Conservation (phyloP, 2,797 vertebrate species). For the Falco concolor region DNA sequence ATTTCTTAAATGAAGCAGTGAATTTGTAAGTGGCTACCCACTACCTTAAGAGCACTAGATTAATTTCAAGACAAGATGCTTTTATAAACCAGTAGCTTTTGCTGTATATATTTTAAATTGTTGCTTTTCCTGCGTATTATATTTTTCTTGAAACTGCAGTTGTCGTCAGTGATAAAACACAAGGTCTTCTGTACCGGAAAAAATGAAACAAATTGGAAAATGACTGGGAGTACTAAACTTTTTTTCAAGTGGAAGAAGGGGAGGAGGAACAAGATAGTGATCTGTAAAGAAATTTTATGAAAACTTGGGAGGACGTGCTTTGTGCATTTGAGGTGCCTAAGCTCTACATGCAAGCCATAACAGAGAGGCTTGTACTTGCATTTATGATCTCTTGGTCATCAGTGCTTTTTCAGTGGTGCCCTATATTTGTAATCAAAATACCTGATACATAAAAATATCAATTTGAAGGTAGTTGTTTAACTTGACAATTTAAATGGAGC, state of each 20-base stretch:
- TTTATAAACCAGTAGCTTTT: not conserved
- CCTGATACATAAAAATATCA: not conserved
- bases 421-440: slow-evolving; percentile 37
- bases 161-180: not conserved
- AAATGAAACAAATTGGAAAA: not conserved
- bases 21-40: not conserved
- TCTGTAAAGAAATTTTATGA: not conserved
- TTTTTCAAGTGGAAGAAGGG: not conserved
- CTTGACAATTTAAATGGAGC: not conserved
- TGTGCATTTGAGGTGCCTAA: not conserved
- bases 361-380: slow-evolving; percentile 68
- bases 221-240: not conserved
- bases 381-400: slow-evolving; percentile 77
- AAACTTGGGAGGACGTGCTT: not conserved
- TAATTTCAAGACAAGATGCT: not conserved
- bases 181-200: not conserved
- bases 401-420: slow-evolving; percentile 80
- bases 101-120: not conserved
- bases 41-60: not conserved
- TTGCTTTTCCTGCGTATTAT: not conserved
- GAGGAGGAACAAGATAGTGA: not conserved
- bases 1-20: not conserved
- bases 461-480: not conserved
- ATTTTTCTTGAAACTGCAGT: not conserved
- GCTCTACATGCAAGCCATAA: not conserved